Base-by-base conservation (phyloP, 2,888 invertebrate species). In the Machimus atricapillus region DNA sequence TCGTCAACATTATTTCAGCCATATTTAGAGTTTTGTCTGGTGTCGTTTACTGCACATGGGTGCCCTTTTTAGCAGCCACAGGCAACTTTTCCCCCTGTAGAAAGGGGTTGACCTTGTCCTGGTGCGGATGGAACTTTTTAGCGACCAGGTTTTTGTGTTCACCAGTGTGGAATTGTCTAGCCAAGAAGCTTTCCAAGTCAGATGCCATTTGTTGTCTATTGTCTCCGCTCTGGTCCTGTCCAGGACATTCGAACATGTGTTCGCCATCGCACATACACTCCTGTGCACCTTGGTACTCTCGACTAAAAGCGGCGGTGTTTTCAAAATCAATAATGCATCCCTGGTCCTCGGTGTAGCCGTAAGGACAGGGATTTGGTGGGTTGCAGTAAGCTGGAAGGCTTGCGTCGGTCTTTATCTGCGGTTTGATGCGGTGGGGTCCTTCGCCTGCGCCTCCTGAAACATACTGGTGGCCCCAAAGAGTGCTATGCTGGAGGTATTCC, bases 261-360 rank as follows among this genome's bases (percentile, higher is more conserved):
- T 99, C 99, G 16, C 96, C 96, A 91, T 99, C 99, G 90, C 99
- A 99, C 95, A 99, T 97, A 92, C 99, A 99, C 88, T 98, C 96
- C 92, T 98, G 98, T 1, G 97, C 94, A 46, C 96, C 95, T 92
- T 98, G 98, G 92, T 97, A 99, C 90, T 97, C 96, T 8, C 98
- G 96, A 91, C 98, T 98, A 93, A 97, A 99, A 0, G 97, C 96
- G 0, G 99, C 99, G 0, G 98, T 97, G 92, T 99, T 99, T 92
- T 98, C 97, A 91, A 99, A 99, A 89, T 96, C 95, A 89, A 95
- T 96, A 90, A 98, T 95, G 92, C 99, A 99, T 89, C 97, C 97
- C 93, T 98, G 97, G 77, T 96, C 95, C 90, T 95, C 97, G 94
- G 92, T 90, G 91, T 97, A 98, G 89, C 98, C 99, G 87, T 97